Evolutionary conservation across 2,888 invertebrate genomes (phyloP).

Genomic region (Eupeodes luniger): DNA sequence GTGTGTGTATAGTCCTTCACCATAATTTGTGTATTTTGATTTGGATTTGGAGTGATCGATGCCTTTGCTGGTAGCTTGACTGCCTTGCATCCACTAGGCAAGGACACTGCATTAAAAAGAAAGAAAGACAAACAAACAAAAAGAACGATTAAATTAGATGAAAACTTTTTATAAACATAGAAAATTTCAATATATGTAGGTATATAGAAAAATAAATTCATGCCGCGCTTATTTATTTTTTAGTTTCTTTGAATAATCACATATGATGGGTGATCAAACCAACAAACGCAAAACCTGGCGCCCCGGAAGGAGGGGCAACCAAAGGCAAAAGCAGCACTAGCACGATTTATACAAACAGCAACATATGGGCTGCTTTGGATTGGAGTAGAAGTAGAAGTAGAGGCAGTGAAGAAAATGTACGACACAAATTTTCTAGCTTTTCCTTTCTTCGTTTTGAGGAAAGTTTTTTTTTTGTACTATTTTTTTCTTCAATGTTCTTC

Average conservation of each 20-base stretch:
- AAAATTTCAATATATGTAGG: background rate
- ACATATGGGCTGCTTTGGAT: constrained; percentile 64
- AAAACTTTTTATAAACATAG: background rate
- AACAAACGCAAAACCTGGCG: background rate
- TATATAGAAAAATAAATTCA: constrained; percentile 25
- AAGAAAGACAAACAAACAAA: constrained; percentile 21
- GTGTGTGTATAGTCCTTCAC: constrained; percentile 36
- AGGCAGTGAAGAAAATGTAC: constrained; percentile 60
- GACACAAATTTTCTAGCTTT: constrained; percentile 57
- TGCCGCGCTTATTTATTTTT: constrained; percentile 46
- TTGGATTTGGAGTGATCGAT: constrained; percentile 15
- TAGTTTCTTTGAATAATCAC: constrained; percentile 37
- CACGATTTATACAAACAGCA: constrained; percentile 64
- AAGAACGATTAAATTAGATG: constrained; percentile 21
- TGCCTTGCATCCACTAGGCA: constrained; percentile 31
- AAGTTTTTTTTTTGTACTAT: constrained; percentile 36
- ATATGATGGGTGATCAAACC: constrained; percentile 11
- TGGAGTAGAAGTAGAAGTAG: background rate
- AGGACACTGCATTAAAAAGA: constrained; percentile 33
- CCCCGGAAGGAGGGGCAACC: background rate
- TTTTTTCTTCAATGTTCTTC: constrained; percentile 4
- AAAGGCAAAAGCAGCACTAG: background rate
- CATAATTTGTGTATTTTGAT: constrained; percentile 20
- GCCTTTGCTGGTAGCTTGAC: constrained; percentile 40
- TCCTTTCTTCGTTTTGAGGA: constrained; percentile 31